These are phyloP conservation scores for Prionace glauca DNA, from an alignment of 2,797 vertebrate species.

Conservation along the genomic window DNA sequence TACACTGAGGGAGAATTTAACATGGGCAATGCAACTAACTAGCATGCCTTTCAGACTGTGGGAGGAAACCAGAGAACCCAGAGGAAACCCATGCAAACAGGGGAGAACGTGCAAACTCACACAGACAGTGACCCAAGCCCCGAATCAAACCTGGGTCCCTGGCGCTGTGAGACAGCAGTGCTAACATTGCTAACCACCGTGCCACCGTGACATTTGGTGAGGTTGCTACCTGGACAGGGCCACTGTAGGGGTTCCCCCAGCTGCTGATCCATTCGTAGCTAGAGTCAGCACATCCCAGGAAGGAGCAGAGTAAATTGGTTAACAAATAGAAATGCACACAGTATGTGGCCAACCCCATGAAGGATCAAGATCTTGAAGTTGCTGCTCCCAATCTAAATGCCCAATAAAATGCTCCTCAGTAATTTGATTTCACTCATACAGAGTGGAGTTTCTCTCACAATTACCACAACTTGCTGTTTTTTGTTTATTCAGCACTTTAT, in stretches of 20 bases:
- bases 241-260: too few species aligned
- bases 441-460: background rate
- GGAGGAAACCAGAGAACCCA: too few species aligned
- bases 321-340: background rate
- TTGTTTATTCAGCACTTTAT: slow-evolving; percentile 53
- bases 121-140: too few species aligned
- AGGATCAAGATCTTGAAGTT: background rate
- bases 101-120: too few species aligned
- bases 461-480: slow-evolving; percentile 39
- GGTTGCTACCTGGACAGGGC: background rate
- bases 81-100: too few species aligned
- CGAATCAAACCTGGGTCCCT: too few species aligned
- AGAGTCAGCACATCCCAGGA: background rate
- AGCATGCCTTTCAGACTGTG: too few species aligned
- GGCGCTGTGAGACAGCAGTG: too few species aligned
- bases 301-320: background rate
- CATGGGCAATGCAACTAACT: too few species aligned
- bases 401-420: background rate
- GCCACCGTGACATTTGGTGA: background rate
- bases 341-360: background rate
- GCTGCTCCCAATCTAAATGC: background rate
- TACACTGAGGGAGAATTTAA: too few species aligned
- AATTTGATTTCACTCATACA: background rate
- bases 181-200: too few species aligned
- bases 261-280: background rate